A percentile compares a stretch with the other conserved stretches of the same genome.
These are phyloP conservation scores for Calcarius lapponicus DNA, from an alignment of 2,797 vertebrate species.

Conservation along the genomic window DNA sequence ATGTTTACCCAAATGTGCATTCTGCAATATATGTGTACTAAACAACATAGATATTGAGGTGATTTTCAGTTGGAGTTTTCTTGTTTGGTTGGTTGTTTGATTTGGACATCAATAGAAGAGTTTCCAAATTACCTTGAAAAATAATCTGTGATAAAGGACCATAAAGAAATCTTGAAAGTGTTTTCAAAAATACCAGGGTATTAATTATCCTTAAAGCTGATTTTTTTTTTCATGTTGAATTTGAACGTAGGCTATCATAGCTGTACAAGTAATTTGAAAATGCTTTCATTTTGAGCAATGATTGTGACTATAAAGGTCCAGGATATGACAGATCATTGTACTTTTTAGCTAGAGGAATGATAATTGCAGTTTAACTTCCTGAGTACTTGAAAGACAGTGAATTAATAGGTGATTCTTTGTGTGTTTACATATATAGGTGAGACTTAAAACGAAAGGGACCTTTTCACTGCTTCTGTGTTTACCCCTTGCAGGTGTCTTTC, in stretches of 20 bases:
- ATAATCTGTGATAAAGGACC: neutral
- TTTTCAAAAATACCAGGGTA: neutral
- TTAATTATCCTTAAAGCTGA: neutral
- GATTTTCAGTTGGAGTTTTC: neutral
- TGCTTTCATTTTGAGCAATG: neutral
- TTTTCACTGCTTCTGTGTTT: neutral
- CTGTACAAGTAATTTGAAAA: neutral
- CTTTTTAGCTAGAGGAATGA: neutral
- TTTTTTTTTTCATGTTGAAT: neutral
- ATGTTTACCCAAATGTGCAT: neutral
- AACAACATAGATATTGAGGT: neutral
- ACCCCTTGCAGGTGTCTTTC: neutral
- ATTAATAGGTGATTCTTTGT: neutral
- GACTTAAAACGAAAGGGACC: neutral
- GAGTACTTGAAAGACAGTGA: constrained; percentile 38
- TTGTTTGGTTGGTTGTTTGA: neutral
- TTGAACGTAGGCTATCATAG: neutral
- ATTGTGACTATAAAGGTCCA: neutral
- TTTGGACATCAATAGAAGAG: neutral
- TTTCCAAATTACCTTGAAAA: neutral
- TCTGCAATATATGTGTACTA: neutral
- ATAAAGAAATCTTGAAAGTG: neutral
- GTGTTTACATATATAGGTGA: neutral
- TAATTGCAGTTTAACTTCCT: neutral
- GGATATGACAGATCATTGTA: neutral